Percentiles rank a stretch among this genome's conserved stretches.
Evolutionary conservation across 2,113 vertebrate genomes (phyloP).

Genomic region (Oncorhynchus keta): DNA sequence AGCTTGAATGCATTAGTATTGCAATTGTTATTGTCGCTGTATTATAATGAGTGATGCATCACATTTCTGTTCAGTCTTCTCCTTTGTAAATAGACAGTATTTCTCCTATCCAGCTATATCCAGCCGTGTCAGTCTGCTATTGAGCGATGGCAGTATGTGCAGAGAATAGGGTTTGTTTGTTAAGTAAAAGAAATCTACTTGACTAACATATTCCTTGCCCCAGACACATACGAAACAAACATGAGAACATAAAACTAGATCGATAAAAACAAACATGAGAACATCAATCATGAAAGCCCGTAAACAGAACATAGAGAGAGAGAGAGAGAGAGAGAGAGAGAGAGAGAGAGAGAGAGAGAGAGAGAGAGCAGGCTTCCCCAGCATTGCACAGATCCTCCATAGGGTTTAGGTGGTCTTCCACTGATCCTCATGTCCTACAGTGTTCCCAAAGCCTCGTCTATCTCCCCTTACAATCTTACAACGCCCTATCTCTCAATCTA

Average conservation of each 20-base stretch:
- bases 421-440: not conserved
- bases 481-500: not conserved
- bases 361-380: too few species aligned
- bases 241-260: not conserved
- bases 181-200: not conserved
- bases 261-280: not conserved
- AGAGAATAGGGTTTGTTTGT: not conserved
- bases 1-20: not conserved
- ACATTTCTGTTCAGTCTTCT: too few species aligned
- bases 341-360: too few species aligned
- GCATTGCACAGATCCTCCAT: too few species aligned
- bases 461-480: not conserved
- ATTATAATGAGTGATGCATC: too few species aligned
- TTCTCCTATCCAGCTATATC: too few species aligned
- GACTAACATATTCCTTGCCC: too few species aligned
- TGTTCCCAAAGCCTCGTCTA: not conserved
- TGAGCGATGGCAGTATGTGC: not conserved
- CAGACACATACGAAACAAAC: not conserved
- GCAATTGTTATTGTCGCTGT: not conserved
- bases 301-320: not conserved
- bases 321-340: not conserved
- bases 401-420: not conserved
- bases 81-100: too few species aligned
- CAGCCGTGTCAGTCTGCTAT: too few species aligned
- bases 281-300: not conserved